Evolutionary conservation across 2,113 vertebrate species (phyloP).

Genomic region (Barbus barbus): DNA sequence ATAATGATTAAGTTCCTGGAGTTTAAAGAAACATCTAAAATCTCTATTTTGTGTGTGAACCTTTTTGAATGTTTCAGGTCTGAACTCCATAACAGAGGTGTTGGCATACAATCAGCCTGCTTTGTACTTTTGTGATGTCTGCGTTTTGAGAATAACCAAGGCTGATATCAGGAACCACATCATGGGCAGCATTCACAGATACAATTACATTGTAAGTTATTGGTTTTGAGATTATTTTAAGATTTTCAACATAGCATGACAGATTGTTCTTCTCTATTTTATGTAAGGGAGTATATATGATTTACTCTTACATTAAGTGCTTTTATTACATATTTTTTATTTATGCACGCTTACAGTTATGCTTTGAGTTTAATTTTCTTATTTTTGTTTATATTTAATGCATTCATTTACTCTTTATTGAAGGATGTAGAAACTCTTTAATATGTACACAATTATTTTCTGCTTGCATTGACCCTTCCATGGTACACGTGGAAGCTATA

Average conservation of each 20-base stretch:
- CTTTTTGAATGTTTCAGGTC: slow-evolving; percentile 55
- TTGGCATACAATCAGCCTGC: slow-evolving; percentile 42
- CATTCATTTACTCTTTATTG: background rate
- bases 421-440: background rate
- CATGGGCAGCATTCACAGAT: slow-evolving; percentile 70
- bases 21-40: background rate
- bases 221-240: background rate
- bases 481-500: background rate
- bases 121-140: slow-evolving; percentile 68
- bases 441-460: background rate
- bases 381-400: background rate
- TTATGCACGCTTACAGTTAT: background rate
- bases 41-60: background rate
- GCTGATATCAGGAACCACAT: slow-evolving; percentile 71
- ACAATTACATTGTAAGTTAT: slow-evolving; percentile 70
- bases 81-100: slow-evolving; percentile 66
- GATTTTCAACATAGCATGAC: background rate
- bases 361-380: background rate
- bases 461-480: background rate
- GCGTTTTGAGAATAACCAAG: slow-evolving; percentile 61
- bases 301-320: background rate
- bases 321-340: background rate
- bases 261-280: background rate
- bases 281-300: background rate
- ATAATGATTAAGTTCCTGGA: background rate